These are phyloP conservation scores for Lathamus discolor DNA, from an alignment of 2,113 vertebrate genomes.

Conservation along the genomic window DNA sequence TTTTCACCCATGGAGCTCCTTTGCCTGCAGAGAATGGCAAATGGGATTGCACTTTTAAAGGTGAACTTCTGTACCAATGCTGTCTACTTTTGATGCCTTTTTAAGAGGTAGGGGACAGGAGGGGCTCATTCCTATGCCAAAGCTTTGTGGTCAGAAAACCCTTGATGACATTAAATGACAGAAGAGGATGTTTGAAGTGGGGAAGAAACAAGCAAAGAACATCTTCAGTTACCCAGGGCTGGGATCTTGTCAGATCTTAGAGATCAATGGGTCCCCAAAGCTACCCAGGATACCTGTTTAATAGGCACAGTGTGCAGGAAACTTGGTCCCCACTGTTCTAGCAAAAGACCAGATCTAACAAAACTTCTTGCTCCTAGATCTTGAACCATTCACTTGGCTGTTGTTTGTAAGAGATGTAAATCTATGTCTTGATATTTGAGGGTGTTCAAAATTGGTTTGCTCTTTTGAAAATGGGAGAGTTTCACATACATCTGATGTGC, in stretches of 20 bases:
- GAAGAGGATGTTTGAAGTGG: background rate
- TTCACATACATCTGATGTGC: background rate
- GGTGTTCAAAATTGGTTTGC: slow-evolving; percentile 1
- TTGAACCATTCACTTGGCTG: background rate
- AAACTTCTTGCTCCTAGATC: background rate
- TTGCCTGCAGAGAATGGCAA: background rate
- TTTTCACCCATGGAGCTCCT: background rate
- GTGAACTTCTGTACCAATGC: background rate
- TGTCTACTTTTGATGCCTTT: background rate
- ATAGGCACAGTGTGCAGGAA: background rate
- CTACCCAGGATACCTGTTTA: background rate
- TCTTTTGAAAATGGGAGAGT: background rate
- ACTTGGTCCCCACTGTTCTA: background rate
- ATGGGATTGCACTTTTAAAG: background rate
- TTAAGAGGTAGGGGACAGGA: background rate
- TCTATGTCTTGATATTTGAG: background rate
- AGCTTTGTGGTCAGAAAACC: background rate
- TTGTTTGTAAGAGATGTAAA: background rate
- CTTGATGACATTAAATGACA: background rate
- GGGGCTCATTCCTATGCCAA: background rate
- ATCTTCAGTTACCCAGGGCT: background rate
- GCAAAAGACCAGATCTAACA: background rate
- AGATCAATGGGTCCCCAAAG: background rate
- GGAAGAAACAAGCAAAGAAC: background rate
- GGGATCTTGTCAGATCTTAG: background rate